These are phyloP conservation scores for Tyrophagus putrescentiae DNA, from an alignment of 1,140 invertebrate genomes.

Conservation along the genomic window DNA sequence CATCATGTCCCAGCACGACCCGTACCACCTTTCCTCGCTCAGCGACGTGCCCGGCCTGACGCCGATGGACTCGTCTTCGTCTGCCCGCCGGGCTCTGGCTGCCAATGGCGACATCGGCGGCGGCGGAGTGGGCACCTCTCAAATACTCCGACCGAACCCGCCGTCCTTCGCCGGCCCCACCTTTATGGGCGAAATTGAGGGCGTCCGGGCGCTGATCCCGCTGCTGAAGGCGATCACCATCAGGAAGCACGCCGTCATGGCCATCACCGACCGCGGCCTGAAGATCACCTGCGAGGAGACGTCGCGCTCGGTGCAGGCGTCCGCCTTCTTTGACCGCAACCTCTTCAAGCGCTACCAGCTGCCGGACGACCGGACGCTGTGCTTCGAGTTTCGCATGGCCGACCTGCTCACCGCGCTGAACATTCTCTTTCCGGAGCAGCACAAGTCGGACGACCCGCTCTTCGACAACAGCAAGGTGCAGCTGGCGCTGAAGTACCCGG, in stretches of 20 bases:
- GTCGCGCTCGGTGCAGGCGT: not conserved
- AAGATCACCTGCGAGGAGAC: conserved; percentile 11
- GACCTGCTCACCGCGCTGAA: not conserved
- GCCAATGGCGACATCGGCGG: too few relatives aligned
- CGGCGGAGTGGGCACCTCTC: too few relatives aligned
- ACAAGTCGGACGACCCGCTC: too few relatives aligned
- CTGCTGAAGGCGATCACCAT: conserved; percentile 5
- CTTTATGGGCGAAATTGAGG: conserved; percentile 11
- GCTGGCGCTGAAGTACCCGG: not conserved
- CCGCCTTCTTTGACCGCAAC: conserved; percentile 6
- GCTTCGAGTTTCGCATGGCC: conserved; percentile 6
- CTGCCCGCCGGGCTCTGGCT: too few relatives aligned
- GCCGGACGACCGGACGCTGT: not conserved
- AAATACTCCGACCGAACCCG: too few relatives aligned
- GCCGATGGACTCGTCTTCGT: too few relatives aligned
- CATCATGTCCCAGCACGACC: too few relatives aligned
- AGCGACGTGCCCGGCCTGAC: too few relatives aligned
- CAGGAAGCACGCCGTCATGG: not conserved
- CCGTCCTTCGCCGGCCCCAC: too few relatives aligned
- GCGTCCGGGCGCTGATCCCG: not conserved
- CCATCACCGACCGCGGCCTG: conserved; percentile 1
- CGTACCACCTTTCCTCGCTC: too few relatives aligned
- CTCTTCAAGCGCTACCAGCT: not conserved
- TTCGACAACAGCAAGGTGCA: not conserved
- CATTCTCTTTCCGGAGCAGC: not conserved